Evolutionary conservation across 1,140 invertebrate genomes (phyloP).

Genomic region (Drosophila neocordata): DNA sequence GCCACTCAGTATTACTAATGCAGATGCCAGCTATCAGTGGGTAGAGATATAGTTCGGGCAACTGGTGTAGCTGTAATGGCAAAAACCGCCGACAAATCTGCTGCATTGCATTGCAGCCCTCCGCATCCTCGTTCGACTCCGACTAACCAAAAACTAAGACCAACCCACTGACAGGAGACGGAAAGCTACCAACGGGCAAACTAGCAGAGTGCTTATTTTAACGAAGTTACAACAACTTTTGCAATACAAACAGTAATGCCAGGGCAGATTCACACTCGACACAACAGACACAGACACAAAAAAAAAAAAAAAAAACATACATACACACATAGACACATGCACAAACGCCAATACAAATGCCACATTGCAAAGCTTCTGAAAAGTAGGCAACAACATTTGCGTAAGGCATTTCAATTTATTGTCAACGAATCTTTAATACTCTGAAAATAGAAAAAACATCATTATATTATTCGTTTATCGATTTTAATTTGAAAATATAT

Average conservation of each 20-base stretch:
- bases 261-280: constrained; percentile 76
- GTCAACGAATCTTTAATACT: constrained; percentile 30
- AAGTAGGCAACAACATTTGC: constrained; percentile 60
- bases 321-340: constrained; percentile 18
- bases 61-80: constrained; percentile 62
- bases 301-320: constrained; percentile 19
- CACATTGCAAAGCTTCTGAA: constrained; percentile 53
- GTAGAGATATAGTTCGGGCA: constrained; percentile 14
- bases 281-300: constrained; percentile 52
- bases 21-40: constrained; percentile 66
- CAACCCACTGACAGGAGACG: not conserved
- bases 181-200: constrained; percentile 65
- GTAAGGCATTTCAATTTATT: not conserved
- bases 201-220: constrained; percentile 80
- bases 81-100: constrained; percentile 77
- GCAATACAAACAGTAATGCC: constrained; percentile 79
- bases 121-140: no score
- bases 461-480: not conserved
- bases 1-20: constrained; percentile 73
- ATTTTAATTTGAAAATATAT: no score
- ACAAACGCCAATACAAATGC: constrained; percentile 39
- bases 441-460: not conserved
- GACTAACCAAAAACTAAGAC: constrained; percentile 4
- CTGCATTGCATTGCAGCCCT: constrained; percentile 54
- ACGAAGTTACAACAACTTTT: constrained; percentile 80